These are phyloP conservation scores for Gracilinanus agilis DNA, from an alignment of 2,113 vertebrate species.

Conservation along the genomic window DNA sequence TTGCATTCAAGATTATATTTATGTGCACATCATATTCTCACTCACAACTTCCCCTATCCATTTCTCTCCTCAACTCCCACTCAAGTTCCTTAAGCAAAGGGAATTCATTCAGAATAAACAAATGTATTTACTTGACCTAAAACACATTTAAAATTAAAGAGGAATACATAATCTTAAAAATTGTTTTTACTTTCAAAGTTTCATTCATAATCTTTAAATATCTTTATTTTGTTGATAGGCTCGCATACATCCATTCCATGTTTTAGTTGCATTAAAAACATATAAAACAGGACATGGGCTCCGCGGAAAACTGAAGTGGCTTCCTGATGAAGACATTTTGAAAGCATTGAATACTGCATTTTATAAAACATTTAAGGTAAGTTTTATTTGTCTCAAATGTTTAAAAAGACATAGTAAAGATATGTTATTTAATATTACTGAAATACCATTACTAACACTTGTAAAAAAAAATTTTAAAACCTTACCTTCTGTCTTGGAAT, in stretches of 20 bases:
- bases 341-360: constrained; percentile 92
- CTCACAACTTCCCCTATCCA: neutral
- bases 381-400: constrained; percentile 11
- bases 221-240: constrained; percentile 82
- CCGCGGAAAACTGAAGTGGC: constrained; percentile 93
- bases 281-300: constrained; percentile 93
- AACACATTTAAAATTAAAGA: neutral
- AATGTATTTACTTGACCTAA: neutral
- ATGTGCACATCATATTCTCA: neutral
- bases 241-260: constrained; percentile 91
- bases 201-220: neutral
- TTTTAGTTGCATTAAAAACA: constrained; percentile 91
- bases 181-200: constrained; percentile 45
- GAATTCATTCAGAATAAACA: neutral
- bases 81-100: neutral
- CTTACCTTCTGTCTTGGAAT: too few species aligned
- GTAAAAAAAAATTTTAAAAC: constrained; percentile 48
- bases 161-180: neutral
- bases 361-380: constrained; percentile 92
- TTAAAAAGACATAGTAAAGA: neutral
- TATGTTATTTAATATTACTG: constrained; percentile 1
- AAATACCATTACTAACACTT: neutral
- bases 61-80: neutral
- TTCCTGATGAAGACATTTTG: constrained; percentile 89
- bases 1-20: neutral